These are phyloP conservation scores for Pedionomus torquatus DNA, from an alignment of 2,113 vertebrate genomes.

Conservation along the genomic window DNA sequence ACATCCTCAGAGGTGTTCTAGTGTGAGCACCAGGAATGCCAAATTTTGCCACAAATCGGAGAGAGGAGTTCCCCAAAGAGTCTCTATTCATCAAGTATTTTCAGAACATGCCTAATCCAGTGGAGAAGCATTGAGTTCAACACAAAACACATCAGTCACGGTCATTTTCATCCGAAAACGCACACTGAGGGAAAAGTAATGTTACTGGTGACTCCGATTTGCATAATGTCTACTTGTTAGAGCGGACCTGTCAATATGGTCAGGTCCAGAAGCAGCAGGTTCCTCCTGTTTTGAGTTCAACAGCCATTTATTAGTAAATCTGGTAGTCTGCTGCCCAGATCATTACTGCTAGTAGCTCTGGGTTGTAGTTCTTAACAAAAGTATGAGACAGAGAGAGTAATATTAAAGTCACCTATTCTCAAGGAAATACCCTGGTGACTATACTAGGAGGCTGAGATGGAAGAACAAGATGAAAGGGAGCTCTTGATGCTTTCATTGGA, in stretches of 20 bases:
- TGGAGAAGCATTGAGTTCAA: neutral
- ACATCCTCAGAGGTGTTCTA: neutral
- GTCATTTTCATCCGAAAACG: conserved; percentile 14
- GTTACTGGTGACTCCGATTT: neutral
- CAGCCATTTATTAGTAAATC: neutral
- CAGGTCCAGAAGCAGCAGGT: neutral
- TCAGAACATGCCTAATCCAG: neutral
- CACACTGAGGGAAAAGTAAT: neutral
- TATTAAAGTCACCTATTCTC: neutral
- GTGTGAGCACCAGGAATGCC: rapidly evolving
- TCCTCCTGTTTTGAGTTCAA: neutral
- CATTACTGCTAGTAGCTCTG: neutral
- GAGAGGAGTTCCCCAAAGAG: rapidly evolving
- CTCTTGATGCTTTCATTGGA: neutral
- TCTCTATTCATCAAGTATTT: neutral
- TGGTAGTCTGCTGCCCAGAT: neutral
- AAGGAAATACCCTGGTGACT: neutral
- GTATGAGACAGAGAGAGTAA: neutral
- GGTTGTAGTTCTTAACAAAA: neutral
- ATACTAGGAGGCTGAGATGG: neutral
- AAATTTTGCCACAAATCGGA: neutral
- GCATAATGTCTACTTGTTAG: neutral
- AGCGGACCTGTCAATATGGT: neutral
- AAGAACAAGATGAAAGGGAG: neutral
- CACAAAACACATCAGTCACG: neutral